Base-by-base conservation (phyloP, 2,888 invertebrate species). In the Hirtodrosophila trivittata region DNA sequence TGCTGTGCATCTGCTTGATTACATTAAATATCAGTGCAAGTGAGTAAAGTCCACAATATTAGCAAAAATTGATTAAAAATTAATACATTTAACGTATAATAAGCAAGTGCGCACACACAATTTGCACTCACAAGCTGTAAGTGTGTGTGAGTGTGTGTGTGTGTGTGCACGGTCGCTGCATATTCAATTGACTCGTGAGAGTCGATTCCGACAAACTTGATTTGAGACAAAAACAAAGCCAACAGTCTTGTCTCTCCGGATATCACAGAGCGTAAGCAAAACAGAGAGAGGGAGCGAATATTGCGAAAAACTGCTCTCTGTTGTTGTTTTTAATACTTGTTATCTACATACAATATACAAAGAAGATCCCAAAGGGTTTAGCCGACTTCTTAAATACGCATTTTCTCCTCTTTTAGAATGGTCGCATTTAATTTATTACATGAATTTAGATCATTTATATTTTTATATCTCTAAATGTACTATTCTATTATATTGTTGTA, bases 1-100 rank as follows among this genome's bases (percentile, higher is more conserved):
- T 65, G 1, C 10, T 77, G 30, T 39, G 33, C 30, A 35, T 63
- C 9, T 56, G 37, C 16, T 18, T 49, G 21, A n/a, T 71, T 41
- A 33, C 37, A 2, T 16, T 63, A 10, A 46, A 35, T 35, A 25
- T 66, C 13, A 38, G 18, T 35, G 42, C 68, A 63, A 70, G 82
- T 82, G 65, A 82, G 82, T 83, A 68, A 75, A 69, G 59, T 66
- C 32, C 46, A 52, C 12, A 64, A 30, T 50, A 43, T 51, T 62
- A 69, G 71, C 65, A 55, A n/a, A 3, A 52, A 8, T 37, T 5
- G 8, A 35, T 13, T 35, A 12, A 35, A 13, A 35, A 13, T 35
- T 43, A 28, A 13, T 3, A 5, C 13, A 30, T 1, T 30, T 8
- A 6, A 14, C 14, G n/a, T 43, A 4, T 43, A 6, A 28, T 7